A percentile compares a stretch with the other conserved stretches of the same genome.
Conservation (phyloP, 2,113 vertebrate genomes). For the Limanda limanda region DNA sequence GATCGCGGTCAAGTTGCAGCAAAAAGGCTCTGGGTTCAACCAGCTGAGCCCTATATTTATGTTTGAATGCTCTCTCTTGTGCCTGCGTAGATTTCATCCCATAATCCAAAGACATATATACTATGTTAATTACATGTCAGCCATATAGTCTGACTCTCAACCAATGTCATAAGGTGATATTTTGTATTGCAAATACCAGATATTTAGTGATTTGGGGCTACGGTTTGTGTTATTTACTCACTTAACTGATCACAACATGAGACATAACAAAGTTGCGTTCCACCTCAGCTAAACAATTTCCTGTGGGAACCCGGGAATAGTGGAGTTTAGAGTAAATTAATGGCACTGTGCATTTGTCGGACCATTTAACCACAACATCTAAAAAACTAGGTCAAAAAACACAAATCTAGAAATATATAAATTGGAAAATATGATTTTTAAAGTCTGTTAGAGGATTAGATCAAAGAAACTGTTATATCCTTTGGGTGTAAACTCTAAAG, state of each 20-base stretch:
- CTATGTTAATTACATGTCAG: background rate
- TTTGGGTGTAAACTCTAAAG: constrained; percentile 4
- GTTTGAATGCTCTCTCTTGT: background rate
- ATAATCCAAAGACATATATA: background rate
- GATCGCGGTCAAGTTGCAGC: background rate
- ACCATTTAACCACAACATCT: background rate
- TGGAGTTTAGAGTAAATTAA: background rate
- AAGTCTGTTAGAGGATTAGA: background rate
- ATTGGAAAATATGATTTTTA: too few relatives aligned
- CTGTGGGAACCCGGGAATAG: background rate
- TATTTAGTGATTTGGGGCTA: background rate
- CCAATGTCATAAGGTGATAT: background rate
- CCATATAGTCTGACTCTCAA: too few relatives aligned
- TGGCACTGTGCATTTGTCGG: background rate
- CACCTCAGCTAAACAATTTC: background rate
- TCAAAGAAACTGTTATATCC: background rate
- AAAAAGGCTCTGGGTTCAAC: background rate
- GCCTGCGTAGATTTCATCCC: background rate
- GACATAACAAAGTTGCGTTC: background rate
- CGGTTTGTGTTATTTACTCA: background rate
- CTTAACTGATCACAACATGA: background rate
- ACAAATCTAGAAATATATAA: too few relatives aligned
- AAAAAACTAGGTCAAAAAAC: background rate
- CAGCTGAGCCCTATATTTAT: background rate
- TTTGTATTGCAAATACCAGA: background rate